A percentile compares a stretch with the other conserved stretches of the same genome.
phyloP scores from a whole-genome alignment of 2,113 vertebrate species.

The Callorhinus ursinus region DNA sequence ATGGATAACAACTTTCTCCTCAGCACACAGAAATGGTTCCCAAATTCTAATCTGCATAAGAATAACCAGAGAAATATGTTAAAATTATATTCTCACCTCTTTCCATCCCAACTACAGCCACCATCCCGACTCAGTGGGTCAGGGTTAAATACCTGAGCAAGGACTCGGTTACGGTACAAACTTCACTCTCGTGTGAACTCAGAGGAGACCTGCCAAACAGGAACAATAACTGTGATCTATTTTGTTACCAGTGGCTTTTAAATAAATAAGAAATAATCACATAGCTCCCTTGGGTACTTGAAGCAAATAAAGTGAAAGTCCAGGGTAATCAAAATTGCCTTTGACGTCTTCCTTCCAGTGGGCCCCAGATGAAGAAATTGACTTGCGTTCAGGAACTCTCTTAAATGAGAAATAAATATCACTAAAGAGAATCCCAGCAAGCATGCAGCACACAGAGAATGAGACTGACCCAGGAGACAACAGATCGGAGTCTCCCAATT shows the following conservation, averaged over 20 bases:
- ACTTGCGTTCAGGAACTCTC: not conserved
- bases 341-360: not conserved
- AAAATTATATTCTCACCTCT: not conserved
- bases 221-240: not conserved
- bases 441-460: not conserved
- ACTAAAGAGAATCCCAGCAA: not conserved
- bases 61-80: not conserved
- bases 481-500: not conserved
- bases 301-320: not conserved
- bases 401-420: not conserved
- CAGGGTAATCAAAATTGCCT: not conserved
- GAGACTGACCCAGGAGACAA: not conserved
- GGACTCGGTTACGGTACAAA: not conserved
- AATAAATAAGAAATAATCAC: not conserved
- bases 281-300: not conserved
- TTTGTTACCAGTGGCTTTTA: not conserved
- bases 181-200: not conserved
- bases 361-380: not conserved
- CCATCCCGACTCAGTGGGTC: not conserved
- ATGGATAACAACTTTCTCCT: not conserved
- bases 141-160: not conserved
- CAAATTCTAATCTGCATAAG: not conserved
- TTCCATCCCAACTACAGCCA: not conserved
- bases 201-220: not conserved
- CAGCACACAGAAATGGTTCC: not conserved